Base-by-base conservation (phyloP, 2,888 invertebrate genomes). In the Dioctria rufipes region DNA sequence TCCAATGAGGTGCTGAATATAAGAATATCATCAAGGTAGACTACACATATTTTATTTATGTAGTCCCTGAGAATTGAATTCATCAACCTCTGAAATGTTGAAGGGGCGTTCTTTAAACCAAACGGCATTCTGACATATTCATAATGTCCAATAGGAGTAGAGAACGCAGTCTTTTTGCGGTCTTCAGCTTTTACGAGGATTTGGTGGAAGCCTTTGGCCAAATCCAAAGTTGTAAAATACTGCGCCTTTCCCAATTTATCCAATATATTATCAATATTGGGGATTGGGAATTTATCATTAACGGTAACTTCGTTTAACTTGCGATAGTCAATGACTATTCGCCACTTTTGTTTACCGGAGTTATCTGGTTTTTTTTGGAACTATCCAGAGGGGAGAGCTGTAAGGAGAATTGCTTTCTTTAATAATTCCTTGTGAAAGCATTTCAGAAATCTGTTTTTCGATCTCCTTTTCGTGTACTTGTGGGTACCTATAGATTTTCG, bases 401-500 rank as follows among this genome's bases (percentile, higher is more conserved):
- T n/a, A n/a, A n/a, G n/a, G n/a, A n/a, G 5, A 6, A 8, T 46
- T 46, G 5, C 8, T 46, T 46, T 46, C 5, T 46, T 46, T 46
- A 8, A 46, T 46, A 46, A 46, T 46, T 46, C 8, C 1, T 8
- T 46, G 46, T 8, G 5, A 5, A 6, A 46, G 8, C 46, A 46
- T 46, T 8, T 5, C 46, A 5, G 4, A 5, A 8, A 46, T 46
- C 8, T 46, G 46, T 46, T 42, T 54, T n/a, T 82, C 40, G 2
- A 82, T 71, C 69, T n/a, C 80, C 3, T 79, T n/a, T 46, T 63
- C 71, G 54, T 81, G 81, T 5, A 83, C 39, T 40, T 80, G 67
- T 11, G 83, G 80, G 60, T 81, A 83, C 75, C 71, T 73, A 77
- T 80, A 80, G 1, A 71, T 69, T 77, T 80, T 81, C 0, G 39